Percentiles rank a stretch among this genome's conserved stretches.
These are phyloP conservation scores for Pipa parva DNA, from an alignment of 2,113 vertebrate species.

Conservation along the genomic window DNA sequence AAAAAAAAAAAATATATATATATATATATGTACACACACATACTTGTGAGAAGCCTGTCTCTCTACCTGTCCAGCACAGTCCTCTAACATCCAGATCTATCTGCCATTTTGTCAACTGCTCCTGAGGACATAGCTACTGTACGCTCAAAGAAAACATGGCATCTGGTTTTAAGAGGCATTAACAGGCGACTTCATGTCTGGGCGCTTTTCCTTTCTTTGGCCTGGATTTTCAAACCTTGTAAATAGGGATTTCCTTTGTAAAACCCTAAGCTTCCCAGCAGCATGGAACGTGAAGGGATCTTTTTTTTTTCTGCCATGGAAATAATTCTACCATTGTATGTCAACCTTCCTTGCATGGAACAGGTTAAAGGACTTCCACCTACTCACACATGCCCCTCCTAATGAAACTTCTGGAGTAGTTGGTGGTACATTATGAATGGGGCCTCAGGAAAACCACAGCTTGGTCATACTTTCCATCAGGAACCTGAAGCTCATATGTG, in stretches of 20 bases:
- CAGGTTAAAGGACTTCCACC: background rate
- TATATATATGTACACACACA: too few relatives aligned
- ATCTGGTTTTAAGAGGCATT: conserved; percentile 17
- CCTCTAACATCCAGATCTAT: too few relatives aligned
- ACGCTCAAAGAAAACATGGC: conserved; percentile 26
- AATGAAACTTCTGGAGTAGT: conserved; percentile 26
- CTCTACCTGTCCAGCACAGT: too few relatives aligned
- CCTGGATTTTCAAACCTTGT: conserved; percentile 10
- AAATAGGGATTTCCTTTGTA: conserved; percentile 13
- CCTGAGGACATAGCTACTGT: background rate
- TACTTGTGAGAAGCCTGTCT: too few relatives aligned
- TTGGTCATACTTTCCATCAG: conserved; percentile 15
- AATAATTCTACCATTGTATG: conserved; percentile 8
- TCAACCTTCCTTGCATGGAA: background rate
- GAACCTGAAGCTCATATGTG: conserved; percentile 1
- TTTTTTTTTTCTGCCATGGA: background rate
- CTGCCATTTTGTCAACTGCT: background rate
- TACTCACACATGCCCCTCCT: background rate
- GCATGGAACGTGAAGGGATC: background rate
- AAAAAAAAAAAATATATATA: too few relatives aligned
- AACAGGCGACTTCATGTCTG: conserved; percentile 33
- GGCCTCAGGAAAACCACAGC: conserved; percentile 24
- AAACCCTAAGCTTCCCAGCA: background rate
- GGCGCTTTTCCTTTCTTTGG: background rate
- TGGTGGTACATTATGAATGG: conserved; percentile 22